phyloP scores from a whole-genome alignment of 1,140 invertebrate genomes.

The Saccostrea glomerata region DNA sequence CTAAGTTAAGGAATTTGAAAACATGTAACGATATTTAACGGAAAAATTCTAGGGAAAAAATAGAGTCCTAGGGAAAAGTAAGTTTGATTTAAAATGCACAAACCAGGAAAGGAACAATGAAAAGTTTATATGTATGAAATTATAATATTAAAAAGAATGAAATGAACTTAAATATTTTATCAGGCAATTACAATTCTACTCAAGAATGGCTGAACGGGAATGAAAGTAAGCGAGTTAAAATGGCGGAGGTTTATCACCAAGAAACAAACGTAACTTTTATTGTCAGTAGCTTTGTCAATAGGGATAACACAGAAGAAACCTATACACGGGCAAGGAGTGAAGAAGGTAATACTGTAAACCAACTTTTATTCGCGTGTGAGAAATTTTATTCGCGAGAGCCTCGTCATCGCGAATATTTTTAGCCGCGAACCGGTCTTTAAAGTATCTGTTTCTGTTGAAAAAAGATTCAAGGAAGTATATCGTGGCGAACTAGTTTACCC shows the following conservation, averaged over 20 bases:
- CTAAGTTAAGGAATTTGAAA: background rate
- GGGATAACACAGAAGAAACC: background rate
- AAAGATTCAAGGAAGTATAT: no score
- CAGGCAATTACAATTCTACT: background rate
- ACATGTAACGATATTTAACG: background rate
- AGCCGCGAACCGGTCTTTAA: no score
- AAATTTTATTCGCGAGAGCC: no score
- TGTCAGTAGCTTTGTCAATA: background rate
- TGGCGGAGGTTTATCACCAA: constrained; percentile 7
- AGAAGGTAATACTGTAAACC: background rate
- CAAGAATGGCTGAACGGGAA: background rate
- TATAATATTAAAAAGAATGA: no score
- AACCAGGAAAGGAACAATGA: no score
- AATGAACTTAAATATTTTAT: background rate
- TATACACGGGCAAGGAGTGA: background rate
- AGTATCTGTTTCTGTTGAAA: no score
- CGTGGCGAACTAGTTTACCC: no score
- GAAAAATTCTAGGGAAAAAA: background rate
- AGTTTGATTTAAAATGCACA: background rate
- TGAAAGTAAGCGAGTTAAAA: background rate
- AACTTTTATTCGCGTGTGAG: no score
- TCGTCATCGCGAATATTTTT: no score
- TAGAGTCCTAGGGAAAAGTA: no score
- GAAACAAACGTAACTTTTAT: background rate
- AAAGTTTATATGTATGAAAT: no score